A percentile compares a stretch with the other conserved stretches of the same genome.
Conservation (phyloP, 2,888 invertebrate genomes). For the Augochlorella aurata region DNA sequence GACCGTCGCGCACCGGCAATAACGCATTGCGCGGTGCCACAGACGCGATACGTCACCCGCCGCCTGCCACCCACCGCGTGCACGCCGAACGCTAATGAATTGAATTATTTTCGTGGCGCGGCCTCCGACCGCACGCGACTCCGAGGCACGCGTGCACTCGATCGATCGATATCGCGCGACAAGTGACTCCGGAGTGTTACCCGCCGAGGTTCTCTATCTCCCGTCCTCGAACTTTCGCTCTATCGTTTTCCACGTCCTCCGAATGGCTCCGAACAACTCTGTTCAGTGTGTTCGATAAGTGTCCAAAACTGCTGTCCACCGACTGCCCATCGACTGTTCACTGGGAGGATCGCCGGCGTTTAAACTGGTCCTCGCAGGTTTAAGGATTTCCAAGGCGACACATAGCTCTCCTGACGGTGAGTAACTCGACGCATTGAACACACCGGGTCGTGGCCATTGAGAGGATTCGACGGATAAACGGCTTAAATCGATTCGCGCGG, state of each 20-base stretch:
- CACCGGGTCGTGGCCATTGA: not conserved
- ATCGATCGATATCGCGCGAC: conserved; percentile 60
- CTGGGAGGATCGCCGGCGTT: conserved; percentile 33
- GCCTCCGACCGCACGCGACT: conserved; percentile 36
- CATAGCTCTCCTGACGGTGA: conserved; percentile 28
- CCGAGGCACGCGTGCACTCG: conserved; percentile 43
- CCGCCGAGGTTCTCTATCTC: conserved; percentile 19
- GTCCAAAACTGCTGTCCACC: conserved; percentile 3
- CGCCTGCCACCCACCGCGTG: conserved; percentile 30
- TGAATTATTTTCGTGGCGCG: conserved; percentile 43
- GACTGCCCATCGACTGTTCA: no score
- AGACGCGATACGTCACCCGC: conserved; percentile 13
- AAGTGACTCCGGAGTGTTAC: conserved; percentile 52
- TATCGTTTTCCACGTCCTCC: not conserved
- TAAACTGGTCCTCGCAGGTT: conserved; percentile 18
- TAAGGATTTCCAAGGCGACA: conserved; percentile 44
- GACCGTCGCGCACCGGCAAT: conserved; percentile 37
- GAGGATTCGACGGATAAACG: not conserved
- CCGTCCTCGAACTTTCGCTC: not conserved
- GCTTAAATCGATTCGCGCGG: conserved; percentile 33
- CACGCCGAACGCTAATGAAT: conserved; percentile 34
- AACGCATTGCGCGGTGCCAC: conserved; percentile 30
- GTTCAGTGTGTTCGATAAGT: conserved; percentile 48
- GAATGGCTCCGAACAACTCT: not conserved
- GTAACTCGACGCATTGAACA: conserved; percentile 11